Evolutionary conservation across 2,113 vertebrate species (phyloP), one percentile per base, ranked within the genome.

Genomic region (Perccottus glenii): DNA sequence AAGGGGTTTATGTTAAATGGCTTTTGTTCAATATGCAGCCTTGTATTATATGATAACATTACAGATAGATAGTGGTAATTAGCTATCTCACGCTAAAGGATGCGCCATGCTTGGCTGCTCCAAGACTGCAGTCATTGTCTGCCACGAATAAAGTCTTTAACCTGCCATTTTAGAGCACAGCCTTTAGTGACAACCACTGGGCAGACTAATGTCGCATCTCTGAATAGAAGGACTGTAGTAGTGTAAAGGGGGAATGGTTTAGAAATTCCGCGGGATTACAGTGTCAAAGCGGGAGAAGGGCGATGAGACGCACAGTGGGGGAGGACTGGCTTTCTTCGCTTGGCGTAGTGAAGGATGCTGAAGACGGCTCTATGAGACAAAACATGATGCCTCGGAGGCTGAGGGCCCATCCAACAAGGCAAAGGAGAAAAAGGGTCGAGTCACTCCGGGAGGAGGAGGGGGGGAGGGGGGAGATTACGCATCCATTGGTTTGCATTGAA

Each of bases 361-460:
- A 77, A 89, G 82, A 88, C 80, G 74, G 73, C 47, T 78, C 86
- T 91, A 73, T 62, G 87, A 92, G 90, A 92, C 91, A 91, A 92
- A 93, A 92, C 92, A 89, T 60, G 88, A 92, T 91, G 90, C 90
- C 89, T 91, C 71, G 87, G 89, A 92, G 90, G 88, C 90, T 89
- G 85, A 88, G 88, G 89, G 87, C 87, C 89, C 86, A 86, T 87
- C 83, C 84, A 85, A 58, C 66, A 82, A 87, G 85, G 83, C 77
- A 64, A 57, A 53, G 65, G 60, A 64, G 19, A 77, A 89, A 88
- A 92, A 92, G 80, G 92, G 91, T 92, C 89, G 91, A 93, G 91
- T 93, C 91, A 92, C 82, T 90, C 78, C 56, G 82, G 58, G 85
- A 78, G 78, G 76, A 81, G 75, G 82, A 48, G 75, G 72, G 75